Conservation (phyloP, 2,797 vertebrate genomes). For the Tinamus major region DNA sequence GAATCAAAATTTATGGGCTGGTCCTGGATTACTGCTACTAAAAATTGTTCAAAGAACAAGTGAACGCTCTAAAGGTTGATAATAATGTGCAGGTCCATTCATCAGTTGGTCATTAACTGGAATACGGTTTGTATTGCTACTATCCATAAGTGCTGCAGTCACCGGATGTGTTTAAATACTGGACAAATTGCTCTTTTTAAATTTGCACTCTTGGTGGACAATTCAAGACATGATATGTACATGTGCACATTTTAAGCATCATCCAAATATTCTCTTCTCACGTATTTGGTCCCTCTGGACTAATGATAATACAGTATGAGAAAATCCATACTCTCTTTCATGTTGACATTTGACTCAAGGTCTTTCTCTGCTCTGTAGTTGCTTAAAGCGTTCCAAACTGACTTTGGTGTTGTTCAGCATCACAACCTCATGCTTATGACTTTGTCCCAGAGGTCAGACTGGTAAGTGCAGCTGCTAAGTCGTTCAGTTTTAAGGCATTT, state of each 20-base stretch:
- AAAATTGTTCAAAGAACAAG: background rate
- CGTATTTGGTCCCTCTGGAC: background rate
- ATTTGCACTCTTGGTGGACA: background rate
- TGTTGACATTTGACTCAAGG: background rate
- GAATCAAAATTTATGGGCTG: background rate
- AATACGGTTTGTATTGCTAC: background rate
- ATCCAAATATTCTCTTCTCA: background rate
- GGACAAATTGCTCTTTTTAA: background rate
- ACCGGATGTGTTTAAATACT: background rate
- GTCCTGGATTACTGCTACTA: background rate
- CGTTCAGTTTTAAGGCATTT: background rate
- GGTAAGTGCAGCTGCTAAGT: background rate
- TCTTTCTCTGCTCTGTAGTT: background rate
- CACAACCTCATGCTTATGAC: fast-evolving
- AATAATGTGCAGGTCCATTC: background rate
- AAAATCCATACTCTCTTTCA: background rate
- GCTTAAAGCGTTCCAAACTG: background rate
- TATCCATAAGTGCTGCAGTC: background rate
- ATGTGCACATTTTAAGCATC: background rate
- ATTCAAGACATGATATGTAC: background rate
- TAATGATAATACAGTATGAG: background rate
- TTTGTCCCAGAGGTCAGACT: background rate
- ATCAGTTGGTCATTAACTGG: background rate
- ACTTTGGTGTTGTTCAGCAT: background rate
- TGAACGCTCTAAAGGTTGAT: background rate